phyloP scores from a whole-genome alignment of 2,113 vertebrate species.

The Silurus asotus region DNA sequence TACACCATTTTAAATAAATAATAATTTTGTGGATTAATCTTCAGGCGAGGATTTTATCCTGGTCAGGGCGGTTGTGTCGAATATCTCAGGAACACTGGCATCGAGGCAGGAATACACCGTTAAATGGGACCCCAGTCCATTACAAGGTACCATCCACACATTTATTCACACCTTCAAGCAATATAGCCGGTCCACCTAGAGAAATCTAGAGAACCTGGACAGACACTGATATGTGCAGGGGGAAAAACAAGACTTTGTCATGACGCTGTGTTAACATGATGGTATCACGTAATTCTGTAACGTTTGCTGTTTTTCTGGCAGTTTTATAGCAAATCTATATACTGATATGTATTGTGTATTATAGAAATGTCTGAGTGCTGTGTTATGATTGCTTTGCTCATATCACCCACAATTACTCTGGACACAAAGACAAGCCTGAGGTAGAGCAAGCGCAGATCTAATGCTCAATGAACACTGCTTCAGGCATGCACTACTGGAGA shows the following conservation, averaged over 20 bases:
- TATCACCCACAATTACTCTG: background rate
- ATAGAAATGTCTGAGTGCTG: background rate
- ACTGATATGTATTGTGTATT: background rate
- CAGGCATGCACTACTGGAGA: slow-evolving; percentile 21
- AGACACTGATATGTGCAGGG: background rate
- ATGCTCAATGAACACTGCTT: slow-evolving; percentile 12
- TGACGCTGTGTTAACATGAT: background rate
- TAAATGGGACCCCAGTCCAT: background rate
- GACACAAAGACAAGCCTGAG: slow-evolving; percentile 13
- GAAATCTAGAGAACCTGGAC: background rate
- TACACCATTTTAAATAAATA: background rate
- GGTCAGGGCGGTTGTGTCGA: background rate
- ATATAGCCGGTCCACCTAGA: background rate
- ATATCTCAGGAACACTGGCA: background rate
- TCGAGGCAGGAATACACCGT: background rate
- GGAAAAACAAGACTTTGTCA: background rate
- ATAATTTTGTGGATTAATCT: background rate
- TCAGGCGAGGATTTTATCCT: background rate
- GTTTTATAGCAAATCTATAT: background rate
- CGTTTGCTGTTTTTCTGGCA: background rate
- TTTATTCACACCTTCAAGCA: background rate
- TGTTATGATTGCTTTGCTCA: background rate
- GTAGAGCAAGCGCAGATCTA: slow-evolving; percentile 7
- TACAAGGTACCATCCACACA: background rate
- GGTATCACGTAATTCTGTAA: background rate